Percentiles rank a stretch among this genome's conserved stretches.
Conservation (phyloP, 2,888 invertebrate species). For the Brachyptera risi region DNA sequence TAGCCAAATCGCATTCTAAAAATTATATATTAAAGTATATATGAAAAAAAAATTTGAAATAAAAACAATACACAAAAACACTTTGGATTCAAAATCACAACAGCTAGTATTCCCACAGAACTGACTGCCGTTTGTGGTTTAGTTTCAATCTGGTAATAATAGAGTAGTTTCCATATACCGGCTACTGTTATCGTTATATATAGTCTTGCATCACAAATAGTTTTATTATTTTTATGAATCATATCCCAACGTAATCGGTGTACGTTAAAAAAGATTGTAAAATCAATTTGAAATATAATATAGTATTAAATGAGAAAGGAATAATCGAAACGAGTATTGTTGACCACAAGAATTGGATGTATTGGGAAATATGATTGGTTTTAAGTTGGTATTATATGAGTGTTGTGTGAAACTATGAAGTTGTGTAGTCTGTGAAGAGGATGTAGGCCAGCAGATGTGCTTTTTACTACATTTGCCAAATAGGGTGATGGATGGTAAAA, state of each 20-base stretch:
- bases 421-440: too few relatives aligned
- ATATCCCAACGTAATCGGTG: background rate
- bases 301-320: background rate
- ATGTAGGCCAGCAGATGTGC: too few relatives aligned
- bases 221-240: slow-evolving; percentile 13
- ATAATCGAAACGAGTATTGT: slow-evolving; percentile 6
- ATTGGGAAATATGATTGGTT: background rate
- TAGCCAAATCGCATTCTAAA: background rate
- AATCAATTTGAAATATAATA: slow-evolving; percentile 19
- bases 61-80: slow-evolving; percentile 3
- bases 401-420: background rate
- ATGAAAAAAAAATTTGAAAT: background rate
- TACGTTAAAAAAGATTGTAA: slow-evolving; percentile 15
- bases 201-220: too few relatives aligned
- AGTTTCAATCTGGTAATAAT: background rate
- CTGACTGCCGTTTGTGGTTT: slow-evolving; percentile 10
- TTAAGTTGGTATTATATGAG: background rate
- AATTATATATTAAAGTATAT: background rate
- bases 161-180: background rate
- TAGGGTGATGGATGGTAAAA: too few relatives aligned
- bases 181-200: slow-evolving; percentile 7
- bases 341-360: background rate
- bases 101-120: slow-evolving; percentile 12
- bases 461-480: too few relatives aligned
- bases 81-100: slow-evolving; percentile 10